These are phyloP conservation scores for Aphelinus atriplicis DNA, from an alignment of 1,140 invertebrate species.

Conservation along the genomic window DNA sequence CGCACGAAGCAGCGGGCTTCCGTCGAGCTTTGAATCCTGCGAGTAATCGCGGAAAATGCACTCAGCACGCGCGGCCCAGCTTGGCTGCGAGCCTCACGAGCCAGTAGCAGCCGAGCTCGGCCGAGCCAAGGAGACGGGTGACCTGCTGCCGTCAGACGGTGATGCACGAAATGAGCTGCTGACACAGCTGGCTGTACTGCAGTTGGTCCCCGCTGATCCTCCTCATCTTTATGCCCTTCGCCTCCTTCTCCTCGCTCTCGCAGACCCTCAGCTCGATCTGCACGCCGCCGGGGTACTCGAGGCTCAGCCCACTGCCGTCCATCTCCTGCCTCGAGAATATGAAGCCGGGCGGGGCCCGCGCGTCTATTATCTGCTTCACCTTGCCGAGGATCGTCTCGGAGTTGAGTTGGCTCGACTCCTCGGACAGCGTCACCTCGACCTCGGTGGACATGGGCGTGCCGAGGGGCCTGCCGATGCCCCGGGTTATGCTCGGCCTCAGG, in stretches of 20 bases:
- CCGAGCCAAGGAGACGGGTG: constrained; percentile 33
- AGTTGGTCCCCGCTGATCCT: constrained; percentile 91
- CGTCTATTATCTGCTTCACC: constrained; percentile 84
- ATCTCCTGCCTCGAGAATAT: constrained; percentile 66
- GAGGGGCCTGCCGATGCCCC: constrained; percentile 72
- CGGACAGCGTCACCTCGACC: constrained; percentile 78
- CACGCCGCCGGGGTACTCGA: constrained; percentile 86
- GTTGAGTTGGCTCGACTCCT: constrained; percentile 81
- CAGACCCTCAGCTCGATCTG: constrained; percentile 88
- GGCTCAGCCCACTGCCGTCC: constrained; percentile 66
- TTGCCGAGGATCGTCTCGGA: constrained; percentile 82
- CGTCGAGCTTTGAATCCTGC: no score
- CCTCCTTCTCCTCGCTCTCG: constrained; percentile 77
- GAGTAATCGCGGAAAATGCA: no score
- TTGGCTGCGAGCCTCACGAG: not conserved
- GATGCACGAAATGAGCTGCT: constrained; percentile 89
- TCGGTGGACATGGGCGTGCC: constrained; percentile 64
- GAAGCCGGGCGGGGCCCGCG: constrained; percentile 79
- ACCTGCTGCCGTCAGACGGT: constrained; percentile 73
- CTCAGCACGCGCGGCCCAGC: no score
- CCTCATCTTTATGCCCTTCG: constrained; percentile 88
- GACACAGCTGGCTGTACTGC: constrained; percentile 90
- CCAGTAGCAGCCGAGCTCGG: not conserved
- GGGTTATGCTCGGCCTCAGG: constrained; percentile 80
- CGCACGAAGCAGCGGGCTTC: no score